These are phyloP conservation scores for Erethizon dorsatum DNA, from an alignment of 2,797 vertebrate genomes.

Conservation along the genomic window DNA sequence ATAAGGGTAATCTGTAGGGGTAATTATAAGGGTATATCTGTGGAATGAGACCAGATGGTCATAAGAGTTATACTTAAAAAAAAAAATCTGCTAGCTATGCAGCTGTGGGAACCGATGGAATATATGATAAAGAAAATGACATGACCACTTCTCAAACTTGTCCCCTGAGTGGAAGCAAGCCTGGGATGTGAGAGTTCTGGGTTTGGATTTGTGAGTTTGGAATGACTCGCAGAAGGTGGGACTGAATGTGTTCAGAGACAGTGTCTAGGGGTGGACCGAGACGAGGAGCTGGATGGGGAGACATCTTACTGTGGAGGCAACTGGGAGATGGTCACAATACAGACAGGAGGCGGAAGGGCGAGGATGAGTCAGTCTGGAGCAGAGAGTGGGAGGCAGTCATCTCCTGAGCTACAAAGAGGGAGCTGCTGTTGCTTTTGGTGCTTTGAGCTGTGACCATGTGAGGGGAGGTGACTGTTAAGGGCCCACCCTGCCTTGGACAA, in stretches of 20 bases:
- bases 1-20: neutral
- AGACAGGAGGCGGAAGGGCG: neutral
- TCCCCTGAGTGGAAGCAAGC: slow-evolving; percentile 3
- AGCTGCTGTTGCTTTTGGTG: neutral
- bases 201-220: neutral
- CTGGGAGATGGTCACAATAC: neutral
- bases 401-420: neutral
- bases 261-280: neutral
- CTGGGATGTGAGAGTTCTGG: neutral
- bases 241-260: neutral
- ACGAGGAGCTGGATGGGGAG: neutral
- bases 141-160: slow-evolving; percentile 3
- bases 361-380: neutral
- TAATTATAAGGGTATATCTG: neutral
- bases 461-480: neutral
- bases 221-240: neutral
- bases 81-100: neutral
- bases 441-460: neutral
- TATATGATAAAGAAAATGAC: slow-evolving; percentile 9
- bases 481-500: slow-evolving; percentile 27
- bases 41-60: neutral
- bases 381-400: neutral
- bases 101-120: neutral
- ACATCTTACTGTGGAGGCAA: neutral
- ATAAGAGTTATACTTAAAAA: neutral